phyloP scores from a whole-genome alignment of 2,797 vertebrate genomes.

The Neopelma chrysocephalum region DNA sequence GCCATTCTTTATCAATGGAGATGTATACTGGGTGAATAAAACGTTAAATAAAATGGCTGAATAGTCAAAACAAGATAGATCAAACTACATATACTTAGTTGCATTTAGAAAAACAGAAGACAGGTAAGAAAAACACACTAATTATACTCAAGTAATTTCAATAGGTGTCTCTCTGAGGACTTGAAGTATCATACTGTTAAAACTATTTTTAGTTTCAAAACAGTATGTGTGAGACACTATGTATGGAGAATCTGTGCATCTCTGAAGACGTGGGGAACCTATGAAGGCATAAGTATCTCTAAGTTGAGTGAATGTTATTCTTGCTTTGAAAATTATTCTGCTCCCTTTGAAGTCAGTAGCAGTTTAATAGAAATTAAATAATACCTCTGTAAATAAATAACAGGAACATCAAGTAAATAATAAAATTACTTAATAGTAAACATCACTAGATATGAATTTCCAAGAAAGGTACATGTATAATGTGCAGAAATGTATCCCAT shows the following conservation, averaged over 20 bases:
- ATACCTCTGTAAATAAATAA: background rate
- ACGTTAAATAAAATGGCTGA: background rate
- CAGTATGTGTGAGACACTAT: background rate
- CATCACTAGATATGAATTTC: background rate
- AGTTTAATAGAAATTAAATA: background rate
- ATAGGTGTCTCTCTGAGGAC: background rate
- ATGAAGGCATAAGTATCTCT: background rate
- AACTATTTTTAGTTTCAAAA: background rate
- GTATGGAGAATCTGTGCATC: background rate
- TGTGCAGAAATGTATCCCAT: background rate
- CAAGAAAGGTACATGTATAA: background rate
- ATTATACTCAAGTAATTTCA: background rate
- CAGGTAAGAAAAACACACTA: background rate
- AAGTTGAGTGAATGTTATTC: background rate
- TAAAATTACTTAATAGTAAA: background rate
- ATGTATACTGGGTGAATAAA: background rate
- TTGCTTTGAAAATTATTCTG: background rate
- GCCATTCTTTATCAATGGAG: background rate
- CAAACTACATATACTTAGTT: background rate
- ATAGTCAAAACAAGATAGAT: background rate
- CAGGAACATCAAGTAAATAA: background rate
- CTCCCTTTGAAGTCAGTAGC: background rate
- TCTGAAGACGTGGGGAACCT: background rate
- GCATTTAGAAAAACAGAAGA: background rate
- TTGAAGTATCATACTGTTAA: background rate